These are phyloP conservation scores for Caenorhabditis sinica DNA, from an alignment of 2,888 invertebrate species.

Conservation along the genomic window DNA sequence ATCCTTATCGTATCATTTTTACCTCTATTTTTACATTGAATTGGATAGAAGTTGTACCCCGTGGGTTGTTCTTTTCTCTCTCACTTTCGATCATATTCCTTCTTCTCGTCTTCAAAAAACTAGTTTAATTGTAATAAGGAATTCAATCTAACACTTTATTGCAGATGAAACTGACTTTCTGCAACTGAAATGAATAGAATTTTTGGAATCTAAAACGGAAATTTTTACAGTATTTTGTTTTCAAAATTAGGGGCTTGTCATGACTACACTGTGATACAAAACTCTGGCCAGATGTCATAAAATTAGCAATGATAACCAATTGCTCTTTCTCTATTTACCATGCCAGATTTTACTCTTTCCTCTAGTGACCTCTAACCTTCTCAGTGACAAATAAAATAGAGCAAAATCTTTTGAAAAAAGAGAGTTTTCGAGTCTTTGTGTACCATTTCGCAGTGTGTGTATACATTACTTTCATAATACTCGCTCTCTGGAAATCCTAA, in stretches of 20 bases:
- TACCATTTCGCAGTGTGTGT: conserved; percentile 8
- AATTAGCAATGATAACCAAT: background rate
- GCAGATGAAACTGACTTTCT: background rate
- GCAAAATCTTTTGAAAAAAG: background rate
- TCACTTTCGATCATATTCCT: conserved; percentile 3
- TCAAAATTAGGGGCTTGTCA: background rate
- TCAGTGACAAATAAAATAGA: conserved; percentile 18
- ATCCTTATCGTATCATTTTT: conserved; percentile 26
- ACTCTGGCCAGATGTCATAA: background rate
- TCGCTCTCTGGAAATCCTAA: background rate
- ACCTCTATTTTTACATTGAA: conserved; percentile 23
- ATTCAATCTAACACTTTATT: conserved; percentile 14
- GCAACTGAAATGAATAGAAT: no score
- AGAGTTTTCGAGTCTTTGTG: conserved; percentile 5
- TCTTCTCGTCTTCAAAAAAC: conserved; percentile 26
- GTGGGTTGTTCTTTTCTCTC: conserved; percentile 25
- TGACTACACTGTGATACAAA: no score
- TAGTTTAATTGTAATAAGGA: conserved; percentile 41
- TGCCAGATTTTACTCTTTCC: background rate
- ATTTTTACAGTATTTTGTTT: background rate
- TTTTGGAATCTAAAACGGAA: background rate
- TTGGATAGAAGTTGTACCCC: conserved; percentile 11
- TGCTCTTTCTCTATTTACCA: background rate
- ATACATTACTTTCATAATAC: background rate
- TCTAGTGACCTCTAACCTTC: conserved; percentile 37